A percentile compares a stretch with the other conserved stretches of the same genome.
These are phyloP conservation scores for Cantharis flavilabris DNA, from an alignment of 2,888 invertebrate species.

Conservation along the genomic window DNA sequence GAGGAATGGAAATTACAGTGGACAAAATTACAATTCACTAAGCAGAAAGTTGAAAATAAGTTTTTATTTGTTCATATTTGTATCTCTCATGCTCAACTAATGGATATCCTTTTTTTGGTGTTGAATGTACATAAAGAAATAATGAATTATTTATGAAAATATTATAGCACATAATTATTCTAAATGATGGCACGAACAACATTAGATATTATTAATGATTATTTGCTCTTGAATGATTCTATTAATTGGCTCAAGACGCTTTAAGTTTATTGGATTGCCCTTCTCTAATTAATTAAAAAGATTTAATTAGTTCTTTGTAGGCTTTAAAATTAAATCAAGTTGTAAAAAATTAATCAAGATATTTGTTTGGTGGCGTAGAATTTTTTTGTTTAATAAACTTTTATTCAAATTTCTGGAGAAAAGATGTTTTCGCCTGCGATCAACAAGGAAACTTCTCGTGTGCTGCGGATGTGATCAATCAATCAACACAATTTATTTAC, in stretches of 20 bases:
- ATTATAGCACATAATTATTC: neutral
- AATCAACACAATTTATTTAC: neutral
- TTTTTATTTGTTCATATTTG: neutral
- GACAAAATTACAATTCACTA: neutral
- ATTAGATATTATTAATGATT: neutral
- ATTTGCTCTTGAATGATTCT: neutral
- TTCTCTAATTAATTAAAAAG: neutral
- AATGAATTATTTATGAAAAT: neutral
- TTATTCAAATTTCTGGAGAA: neutral
- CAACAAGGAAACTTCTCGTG: slow-evolving; percentile 90
- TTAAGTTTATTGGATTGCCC: neutral
- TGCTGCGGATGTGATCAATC: slow-evolving; percentile 81
- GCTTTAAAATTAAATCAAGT: neutral
- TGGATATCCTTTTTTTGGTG: neutral
- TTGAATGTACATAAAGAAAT: neutral
- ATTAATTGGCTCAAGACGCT: neutral
- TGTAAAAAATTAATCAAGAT: neutral
- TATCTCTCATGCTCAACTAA: neutral
- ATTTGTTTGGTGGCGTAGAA: neutral
- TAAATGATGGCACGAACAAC: neutral
- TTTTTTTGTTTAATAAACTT: neutral
- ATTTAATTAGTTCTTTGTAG: neutral
- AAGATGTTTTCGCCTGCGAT: slow-evolving; percentile 84
- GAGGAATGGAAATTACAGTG: neutral
- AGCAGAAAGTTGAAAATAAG: neutral